Evolutionary conservation across 2,888 invertebrate species (phyloP).

Genomic region (Lasioglossum marginatum): DNA sequence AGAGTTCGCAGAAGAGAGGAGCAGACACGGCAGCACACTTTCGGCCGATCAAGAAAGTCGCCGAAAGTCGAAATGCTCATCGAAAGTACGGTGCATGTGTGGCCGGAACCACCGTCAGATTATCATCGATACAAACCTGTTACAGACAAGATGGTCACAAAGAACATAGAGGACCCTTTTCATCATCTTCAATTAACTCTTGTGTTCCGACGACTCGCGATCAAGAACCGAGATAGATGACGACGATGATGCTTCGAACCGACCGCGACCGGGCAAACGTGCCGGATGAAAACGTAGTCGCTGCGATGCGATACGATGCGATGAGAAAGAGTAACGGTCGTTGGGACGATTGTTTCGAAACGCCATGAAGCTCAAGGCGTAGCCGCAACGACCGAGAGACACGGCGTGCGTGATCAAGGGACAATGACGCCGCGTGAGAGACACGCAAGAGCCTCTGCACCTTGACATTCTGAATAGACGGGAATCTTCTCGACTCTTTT

Average conservation of each 20-base stretch:
- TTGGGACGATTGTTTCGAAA: constrained; percentile 64
- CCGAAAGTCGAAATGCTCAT: constrained; percentile 45
- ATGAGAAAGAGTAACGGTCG: constrained; percentile 67
- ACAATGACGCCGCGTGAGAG: constrained; percentile 25
- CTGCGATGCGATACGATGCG: not conserved
- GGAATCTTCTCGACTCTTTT: constrained; percentile 7
- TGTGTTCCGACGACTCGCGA: not conserved
- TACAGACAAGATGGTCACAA: not conserved
- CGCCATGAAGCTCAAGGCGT: constrained; percentile 63
- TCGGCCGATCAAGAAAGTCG: constrained; percentile 53
- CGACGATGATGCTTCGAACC: not conserved
- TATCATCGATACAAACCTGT: not conserved
- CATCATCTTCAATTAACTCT: not conserved
- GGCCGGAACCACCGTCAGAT: not conserved
- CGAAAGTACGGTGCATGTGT: constrained; percentile 44
- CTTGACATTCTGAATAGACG: constrained; percentile 7
- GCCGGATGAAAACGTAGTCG: constrained; percentile 3
- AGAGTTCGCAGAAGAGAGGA: constrained; percentile 25
- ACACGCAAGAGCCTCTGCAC: not conserved
- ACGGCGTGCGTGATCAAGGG: constrained; percentile 22
- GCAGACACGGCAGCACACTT: constrained; percentile 47
- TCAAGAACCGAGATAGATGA: not conserved
- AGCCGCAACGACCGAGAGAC: constrained; percentile 17
- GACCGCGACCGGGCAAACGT: not conserved
- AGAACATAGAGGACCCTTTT: not conserved